Base-by-base conservation (phyloP, 2,888 invertebrate genomes). In the Hypomecis atomaria region DNA sequence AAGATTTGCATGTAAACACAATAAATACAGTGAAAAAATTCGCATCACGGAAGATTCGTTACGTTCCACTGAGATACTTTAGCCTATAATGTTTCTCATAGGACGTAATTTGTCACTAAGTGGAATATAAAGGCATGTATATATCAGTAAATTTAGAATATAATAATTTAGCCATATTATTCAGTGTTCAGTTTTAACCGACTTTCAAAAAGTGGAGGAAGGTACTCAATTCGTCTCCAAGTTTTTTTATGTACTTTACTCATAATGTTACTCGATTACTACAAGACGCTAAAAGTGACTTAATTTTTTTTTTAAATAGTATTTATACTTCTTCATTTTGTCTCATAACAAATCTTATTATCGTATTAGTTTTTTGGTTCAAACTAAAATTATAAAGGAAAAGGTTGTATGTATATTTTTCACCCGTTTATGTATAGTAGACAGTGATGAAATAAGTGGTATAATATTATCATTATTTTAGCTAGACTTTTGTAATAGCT, bases 161-260 rank as follows among this genome's bases (percentile, higher is more conserved):
- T 40, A 40, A 40, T 40, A 40, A 40, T 40, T 40, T 40, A 40
- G 40, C 40, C 40, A 40, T 40, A 40, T 40, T 40, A 40, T 40
- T 40, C 40, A 40, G 40, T 40, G 40, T 40, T 23, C 23, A 23
- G 23, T 23, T 23, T 23, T 23, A 23, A 23, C 23, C 23, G 23
- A 23, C 23, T 23, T 40, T 40, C 10, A 8, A 40, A 40, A 40
- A 40, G 7, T 40, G 7, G 40, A 40, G 40, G 40, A 40, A 40
- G 40, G 40, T 40, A 40, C 40, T 40, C 40, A 40, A 40, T 40
- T 40, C 40, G 40, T 40, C 40, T 40, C 40, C 40, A 40, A 40
- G 40, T 40, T 40, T 40, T 40, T 40, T 40, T 40, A 40, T 40
- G 40, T 40, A 40, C 40, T 40, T 40, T 40, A 40, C 40, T 40